Base-by-base conservation (phyloP, 2,113 vertebrate genomes). In the Rhinogobius similis region DNA sequence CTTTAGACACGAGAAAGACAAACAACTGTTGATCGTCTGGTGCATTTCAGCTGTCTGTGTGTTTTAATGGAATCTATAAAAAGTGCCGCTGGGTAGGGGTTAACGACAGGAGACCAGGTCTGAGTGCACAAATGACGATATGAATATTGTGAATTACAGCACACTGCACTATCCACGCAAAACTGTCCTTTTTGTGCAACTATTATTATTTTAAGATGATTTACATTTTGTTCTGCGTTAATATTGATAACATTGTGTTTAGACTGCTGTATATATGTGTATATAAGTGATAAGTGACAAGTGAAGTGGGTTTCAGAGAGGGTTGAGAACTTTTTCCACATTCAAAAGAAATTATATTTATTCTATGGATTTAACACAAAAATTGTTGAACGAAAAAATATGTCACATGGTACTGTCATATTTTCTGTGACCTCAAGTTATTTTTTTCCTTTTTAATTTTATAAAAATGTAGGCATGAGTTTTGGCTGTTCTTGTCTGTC, bases 61-160 rank as follows among this genome's bases (percentile, higher is more conserved):
- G 20, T 59, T 32, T 55, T 74, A 74, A 70, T 63, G 18, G 46
- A 23, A 43, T 44, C 29, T 62, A 81, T 50, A 62, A 65, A 24
- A 70, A 65, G 56, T 18, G 1, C 77, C 23, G 27, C 20, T 18
- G 53, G 44, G 32, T 63, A 65, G 29, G 38, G 38, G 18, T 23
- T 24, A 29, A 24, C 9, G 52, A 58, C 16, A 3, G n/a, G 10
- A 52, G 27, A 16, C 18, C 4, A 56, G 23, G 24, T 16, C 53
- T 56, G 53, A 20, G 24, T 56, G 21, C 0, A 59, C 56, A 59
- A 61, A n/a, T 61, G 56, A 29, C 26, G 10, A 8, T 59, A 59
- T 61, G 32, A 20, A 32, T 32, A 59, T 32, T 55, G 10, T 12
- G 11, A 55, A 23, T 52, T 52, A 46, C 20, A 46, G 4, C 7